Conservation (phyloP, 2,797 vertebrate genomes). For the Diglossa cyanea region DNA sequence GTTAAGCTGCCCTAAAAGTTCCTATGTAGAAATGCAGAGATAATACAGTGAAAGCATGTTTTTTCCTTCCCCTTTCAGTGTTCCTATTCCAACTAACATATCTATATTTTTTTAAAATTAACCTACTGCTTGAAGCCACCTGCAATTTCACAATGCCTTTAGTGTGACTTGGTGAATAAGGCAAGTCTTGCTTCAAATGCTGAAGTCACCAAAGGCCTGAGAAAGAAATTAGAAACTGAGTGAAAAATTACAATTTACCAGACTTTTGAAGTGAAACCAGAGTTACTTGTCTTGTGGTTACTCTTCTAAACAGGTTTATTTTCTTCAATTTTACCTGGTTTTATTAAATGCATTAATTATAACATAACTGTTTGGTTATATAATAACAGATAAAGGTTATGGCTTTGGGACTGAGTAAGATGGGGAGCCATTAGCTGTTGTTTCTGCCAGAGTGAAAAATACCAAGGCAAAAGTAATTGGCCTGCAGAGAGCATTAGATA, state of each 20-base stretch:
- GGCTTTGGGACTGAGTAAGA: background rate
- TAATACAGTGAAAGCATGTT: background rate
- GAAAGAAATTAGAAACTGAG: background rate
- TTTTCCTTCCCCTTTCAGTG: background rate
- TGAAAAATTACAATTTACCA: background rate
- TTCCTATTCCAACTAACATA: background rate
- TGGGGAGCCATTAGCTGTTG: background rate
- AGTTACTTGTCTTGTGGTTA: background rate
- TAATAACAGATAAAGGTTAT: background rate
- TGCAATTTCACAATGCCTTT: background rate
- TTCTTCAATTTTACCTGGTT: background rate
- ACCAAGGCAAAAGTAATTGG: background rate
- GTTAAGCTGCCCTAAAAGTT: background rate
- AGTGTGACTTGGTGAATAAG: background rate
- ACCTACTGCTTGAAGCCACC: background rate
- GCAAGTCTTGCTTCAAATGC: background rate
- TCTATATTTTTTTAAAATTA: background rate
- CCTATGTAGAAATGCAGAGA: background rate
- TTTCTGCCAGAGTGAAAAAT: slow-evolving; percentile 29
- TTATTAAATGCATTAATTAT: background rate
- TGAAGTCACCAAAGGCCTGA: background rate
- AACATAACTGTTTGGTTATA: background rate
- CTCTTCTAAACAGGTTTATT: background rate
- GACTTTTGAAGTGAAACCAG: background rate
- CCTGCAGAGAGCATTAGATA: background rate